Conservation (phyloP, 2,888 invertebrate species). For the Ligdia adustata region DNA sequence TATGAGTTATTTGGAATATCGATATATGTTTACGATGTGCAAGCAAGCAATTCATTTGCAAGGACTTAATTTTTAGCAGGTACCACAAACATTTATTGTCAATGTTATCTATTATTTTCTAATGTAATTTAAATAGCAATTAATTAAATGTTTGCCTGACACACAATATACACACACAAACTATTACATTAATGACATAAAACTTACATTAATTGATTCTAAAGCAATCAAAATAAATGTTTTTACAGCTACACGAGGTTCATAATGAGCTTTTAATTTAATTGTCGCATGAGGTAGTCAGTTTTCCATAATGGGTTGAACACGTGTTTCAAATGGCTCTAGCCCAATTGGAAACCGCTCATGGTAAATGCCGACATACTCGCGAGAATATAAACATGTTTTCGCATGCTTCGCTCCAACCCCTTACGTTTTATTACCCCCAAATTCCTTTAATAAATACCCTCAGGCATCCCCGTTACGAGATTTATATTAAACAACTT, state of each 20-base stretch:
- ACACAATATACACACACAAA: too few relatives aligned
- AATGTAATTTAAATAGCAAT: too few relatives aligned
- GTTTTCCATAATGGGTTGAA: conserved; percentile 8
- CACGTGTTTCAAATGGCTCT: conserved; percentile 14
- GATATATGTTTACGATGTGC: too few relatives aligned
- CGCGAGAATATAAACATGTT: conserved; percentile 35
- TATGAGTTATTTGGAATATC: too few relatives aligned
- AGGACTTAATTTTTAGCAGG: too few relatives aligned
- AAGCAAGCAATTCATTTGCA: too few relatives aligned
- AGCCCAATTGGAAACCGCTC: conserved; percentile 17
- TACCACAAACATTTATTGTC: too few relatives aligned
- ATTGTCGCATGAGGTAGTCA: conserved; percentile 13
- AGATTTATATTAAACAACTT: conserved; percentile 36
- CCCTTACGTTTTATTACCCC: conserved; percentile 36
- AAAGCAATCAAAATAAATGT: background rate
- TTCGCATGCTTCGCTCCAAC: conserved; percentile 26
- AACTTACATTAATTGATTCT: too few relatives aligned
- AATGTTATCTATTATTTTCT: too few relatives aligned
- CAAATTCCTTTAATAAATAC: conserved; percentile 45
- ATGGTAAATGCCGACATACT: conserved; percentile 17
- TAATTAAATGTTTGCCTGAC: too few relatives aligned
- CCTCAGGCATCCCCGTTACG: conserved; percentile 34
- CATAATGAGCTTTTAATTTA: conserved; percentile 18
- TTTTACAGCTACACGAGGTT: background rate
- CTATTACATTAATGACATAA: too few relatives aligned